Percentiles rank a stretch among this genome's conserved stretches.
Evolutionary conservation across 2,888 invertebrate species (phyloP).

Genomic region (Epicampocera succincta): DNA sequence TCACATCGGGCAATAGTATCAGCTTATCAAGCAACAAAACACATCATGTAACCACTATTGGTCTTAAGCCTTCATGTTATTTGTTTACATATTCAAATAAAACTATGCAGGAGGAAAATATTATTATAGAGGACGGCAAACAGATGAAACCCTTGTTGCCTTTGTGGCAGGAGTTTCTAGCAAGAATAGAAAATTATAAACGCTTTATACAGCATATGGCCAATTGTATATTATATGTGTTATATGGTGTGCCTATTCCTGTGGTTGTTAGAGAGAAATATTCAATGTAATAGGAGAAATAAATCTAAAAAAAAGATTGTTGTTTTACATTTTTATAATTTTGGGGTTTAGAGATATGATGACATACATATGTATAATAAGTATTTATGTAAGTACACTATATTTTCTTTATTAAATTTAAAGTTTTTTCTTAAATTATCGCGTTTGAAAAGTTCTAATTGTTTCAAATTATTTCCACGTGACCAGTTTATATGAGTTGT

Average conservation of each 20-base stretch:
- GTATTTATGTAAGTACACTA: too few species aligned
- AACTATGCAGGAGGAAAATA: conserved; percentile 80
- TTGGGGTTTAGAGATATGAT: too few species aligned
- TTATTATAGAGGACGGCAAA: conserved; percentile 63
- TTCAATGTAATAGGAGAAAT: conserved; percentile 50
- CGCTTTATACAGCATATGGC: conserved; percentile 83
- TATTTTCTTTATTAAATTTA: too few species aligned
- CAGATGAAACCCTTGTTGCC: conserved; percentile 79
- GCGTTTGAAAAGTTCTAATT: too few species aligned
- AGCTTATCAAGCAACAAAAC: conserved; percentile 84
- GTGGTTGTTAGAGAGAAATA: conserved; percentile 79
- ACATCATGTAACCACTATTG: conserved; percentile 87
- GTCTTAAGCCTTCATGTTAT: conserved; percentile 87
- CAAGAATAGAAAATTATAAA: conserved; percentile 82
- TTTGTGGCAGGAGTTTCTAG: conserved; percentile 82
- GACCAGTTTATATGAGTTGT: too few species aligned
- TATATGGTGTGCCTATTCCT: conserved; percentile 84
- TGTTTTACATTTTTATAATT: too few species aligned
- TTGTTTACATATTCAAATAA: conserved; percentile 89
- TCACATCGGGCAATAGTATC: conserved; percentile 81
- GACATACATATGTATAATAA: conserved; percentile 1
- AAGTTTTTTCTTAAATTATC: too few species aligned
- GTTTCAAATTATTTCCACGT: too few species aligned
- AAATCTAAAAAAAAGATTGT: too few species aligned
- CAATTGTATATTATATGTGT: conserved; percentile 83